Percentiles rank a stretch among this genome's conserved stretches.
Conservation (phyloP, 2,113 vertebrate genomes). For the Plecturocebus donacophilus region DNA sequence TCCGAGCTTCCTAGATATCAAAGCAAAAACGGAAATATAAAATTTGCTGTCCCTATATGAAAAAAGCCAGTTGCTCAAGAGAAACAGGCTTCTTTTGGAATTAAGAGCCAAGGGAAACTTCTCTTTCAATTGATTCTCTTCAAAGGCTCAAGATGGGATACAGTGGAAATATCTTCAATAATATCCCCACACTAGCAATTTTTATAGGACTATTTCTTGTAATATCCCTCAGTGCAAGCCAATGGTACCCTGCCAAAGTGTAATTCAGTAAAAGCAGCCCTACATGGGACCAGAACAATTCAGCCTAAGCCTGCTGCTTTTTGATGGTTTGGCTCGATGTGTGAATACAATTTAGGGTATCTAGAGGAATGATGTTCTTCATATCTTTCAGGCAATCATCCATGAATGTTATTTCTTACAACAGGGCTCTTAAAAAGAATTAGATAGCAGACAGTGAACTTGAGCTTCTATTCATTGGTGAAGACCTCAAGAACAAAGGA, state of each 20-base stretch:
- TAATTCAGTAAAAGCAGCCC: slow-evolving; percentile 65
- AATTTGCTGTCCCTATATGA: neutral
- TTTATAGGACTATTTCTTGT: slow-evolving; percentile 68
- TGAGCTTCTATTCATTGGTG: slow-evolving; percentile 42
- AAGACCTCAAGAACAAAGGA: slow-evolving; percentile 60
- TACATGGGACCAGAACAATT: neutral
- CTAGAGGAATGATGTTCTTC: slow-evolving; percentile 24
- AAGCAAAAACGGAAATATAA: slow-evolving; percentile 17
- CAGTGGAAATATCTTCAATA: slow-evolving; percentile 47
- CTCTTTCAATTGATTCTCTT: slow-evolving; percentile 39
- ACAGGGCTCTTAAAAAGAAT: slow-evolving; percentile 11
- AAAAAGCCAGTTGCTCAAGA: neutral
- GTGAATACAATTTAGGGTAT: neutral
- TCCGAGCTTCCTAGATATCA: slow-evolving; percentile 22
- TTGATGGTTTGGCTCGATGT: slow-evolving; percentile 47
- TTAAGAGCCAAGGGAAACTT: slow-evolving; percentile 18
- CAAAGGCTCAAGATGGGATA: slow-evolving; percentile 9
- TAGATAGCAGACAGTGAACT: slow-evolving; percentile 27
- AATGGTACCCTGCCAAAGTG: slow-evolving; percentile 69
- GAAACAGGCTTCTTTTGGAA: slow-evolving; percentile 10
- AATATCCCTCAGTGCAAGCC: slow-evolving; percentile 47
- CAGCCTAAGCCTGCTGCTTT: slow-evolving; percentile 29
- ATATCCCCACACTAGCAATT: slow-evolving; percentile 41
- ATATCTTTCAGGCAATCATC: slow-evolving; percentile 63
- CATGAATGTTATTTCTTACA: slow-evolving; percentile 53